Conservation (phyloP, 2,888 invertebrate genomes). For the Tenthredo amoena region DNA sequence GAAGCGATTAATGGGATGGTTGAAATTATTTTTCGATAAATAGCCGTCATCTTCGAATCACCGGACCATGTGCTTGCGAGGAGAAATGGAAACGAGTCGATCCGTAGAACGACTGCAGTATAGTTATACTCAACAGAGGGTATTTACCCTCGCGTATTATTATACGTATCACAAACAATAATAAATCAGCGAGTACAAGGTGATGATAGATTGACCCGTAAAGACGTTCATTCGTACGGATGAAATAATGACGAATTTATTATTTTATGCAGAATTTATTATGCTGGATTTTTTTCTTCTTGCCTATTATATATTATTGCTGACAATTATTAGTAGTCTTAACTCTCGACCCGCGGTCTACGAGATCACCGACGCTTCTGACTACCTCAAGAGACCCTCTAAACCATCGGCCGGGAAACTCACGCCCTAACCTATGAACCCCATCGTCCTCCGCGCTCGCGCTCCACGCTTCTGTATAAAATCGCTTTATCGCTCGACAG, state of each 20-base stretch:
- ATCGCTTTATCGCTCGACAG: constrained; percentile 36
- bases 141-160: background rate
- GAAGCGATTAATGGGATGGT: constrained; percentile 15
- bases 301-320: background rate
- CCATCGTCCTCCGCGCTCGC: constrained; percentile 38
- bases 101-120: background rate
- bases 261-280: background rate
- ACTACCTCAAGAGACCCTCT: constrained; percentile 22
- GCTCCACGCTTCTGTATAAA: background rate
- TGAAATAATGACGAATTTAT: background rate
- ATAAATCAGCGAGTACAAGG: background rate
- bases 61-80: constrained; percentile 69
- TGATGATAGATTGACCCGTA: background rate
- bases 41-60: constrained; percentile 67
- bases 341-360: background rate
- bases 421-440: constrained; percentile 43
- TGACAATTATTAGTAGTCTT: background rate
- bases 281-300: background rate
- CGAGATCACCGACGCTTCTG: constrained; percentile 36
- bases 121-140: background rate
- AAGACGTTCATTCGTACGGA: constrained; percentile 9
- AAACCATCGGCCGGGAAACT: constrained; percentile 31
- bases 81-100: background rate
- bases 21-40: constrained; percentile 11
- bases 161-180: constrained; percentile 4